A percentile compares a stretch with the other conserved stretches of the same genome.
Conservation (phyloP, 2,888 invertebrate species). For the Onthophagus sagittarius region DNA sequence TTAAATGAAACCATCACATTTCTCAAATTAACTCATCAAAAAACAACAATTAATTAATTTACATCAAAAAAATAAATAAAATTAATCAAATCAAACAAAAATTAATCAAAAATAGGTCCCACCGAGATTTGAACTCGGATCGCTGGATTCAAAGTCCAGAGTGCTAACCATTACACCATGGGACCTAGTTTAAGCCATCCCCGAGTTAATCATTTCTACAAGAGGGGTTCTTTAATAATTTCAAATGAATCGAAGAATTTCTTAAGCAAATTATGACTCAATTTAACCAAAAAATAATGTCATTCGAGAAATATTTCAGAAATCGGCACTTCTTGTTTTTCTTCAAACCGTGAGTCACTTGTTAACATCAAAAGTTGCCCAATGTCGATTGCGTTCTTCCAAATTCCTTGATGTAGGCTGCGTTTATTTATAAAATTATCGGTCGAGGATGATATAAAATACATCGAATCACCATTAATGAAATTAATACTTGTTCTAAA, state of each 20-base stretch:
- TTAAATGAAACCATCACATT: neutral
- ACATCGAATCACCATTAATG: neutral
- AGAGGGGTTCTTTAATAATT: neutral
- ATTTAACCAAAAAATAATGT: neutral
- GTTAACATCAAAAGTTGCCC: neutral
- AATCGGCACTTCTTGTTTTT: neutral
- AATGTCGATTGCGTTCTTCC: neutral
- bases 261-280: neutral
- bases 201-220: neutral
- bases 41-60: neutral
- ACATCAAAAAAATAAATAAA: neutral
- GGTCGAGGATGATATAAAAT: neutral
- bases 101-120: constrained; percentile 50
- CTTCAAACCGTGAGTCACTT: neutral
- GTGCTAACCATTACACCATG: constrained; percentile 77
- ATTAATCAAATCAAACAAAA: neutral
- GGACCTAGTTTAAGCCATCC: constrained; percentile 47
- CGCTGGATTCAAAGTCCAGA: constrained; percentile 78
- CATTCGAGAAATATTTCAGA: neutral
- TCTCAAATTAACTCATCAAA: neutral
- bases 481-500: neutral
- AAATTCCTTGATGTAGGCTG: neutral
- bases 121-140: constrained; percentile 79
- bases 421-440: neutral
- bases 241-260: too few species aligned